Evolutionary conservation across 64 coral and sea anemone species (phyloP).

Genomic region (Actinia equina): DNA sequence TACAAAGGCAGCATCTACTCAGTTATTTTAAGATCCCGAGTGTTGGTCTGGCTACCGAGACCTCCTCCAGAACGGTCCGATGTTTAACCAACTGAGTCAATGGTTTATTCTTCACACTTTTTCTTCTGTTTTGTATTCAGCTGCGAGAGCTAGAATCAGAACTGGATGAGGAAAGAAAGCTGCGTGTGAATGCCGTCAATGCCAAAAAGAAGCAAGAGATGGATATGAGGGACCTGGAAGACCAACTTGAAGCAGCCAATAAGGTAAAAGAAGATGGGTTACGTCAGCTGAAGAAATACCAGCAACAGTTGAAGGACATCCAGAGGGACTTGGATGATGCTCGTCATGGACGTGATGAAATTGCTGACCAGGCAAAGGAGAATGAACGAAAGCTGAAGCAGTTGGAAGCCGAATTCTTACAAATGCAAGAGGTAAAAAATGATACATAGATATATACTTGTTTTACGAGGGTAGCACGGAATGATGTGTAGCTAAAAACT

Average conservation of each 20-base stretch:
- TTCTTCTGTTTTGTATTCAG: constrained; percentile 21
- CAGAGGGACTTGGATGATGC: constrained; percentile 97
- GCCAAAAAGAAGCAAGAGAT: constrained; percentile 91
- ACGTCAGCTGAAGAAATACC: constrained; percentile 96
- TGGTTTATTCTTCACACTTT: neutral
- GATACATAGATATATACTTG: neutral
- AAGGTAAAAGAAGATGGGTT: constrained; percentile 95
- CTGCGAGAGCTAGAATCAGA: constrained; percentile 92
- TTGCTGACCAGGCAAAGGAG: constrained; percentile 92
- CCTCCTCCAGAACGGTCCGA: too few relatives aligned
- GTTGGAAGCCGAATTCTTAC: constrained; percentile 88
- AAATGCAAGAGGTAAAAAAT: constrained; percentile 86
- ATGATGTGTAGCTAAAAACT: neutral
- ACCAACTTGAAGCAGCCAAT: constrained; percentile 92
- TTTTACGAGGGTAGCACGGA: too few relatives aligned
- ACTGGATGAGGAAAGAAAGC: constrained; percentile 89
- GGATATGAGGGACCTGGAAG: constrained; percentile 84
- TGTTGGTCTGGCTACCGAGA: too few relatives aligned
- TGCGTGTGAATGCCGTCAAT: constrained; percentile 61
- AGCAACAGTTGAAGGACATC: constrained; percentile 98
- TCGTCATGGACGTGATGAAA: constrained; percentile 78
- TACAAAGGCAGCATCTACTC: too few relatives aligned
- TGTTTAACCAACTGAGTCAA: too few relatives aligned
- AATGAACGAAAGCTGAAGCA: constrained; percentile 92
- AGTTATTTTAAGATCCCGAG: too few relatives aligned